Evolutionary conservation across 2,113 vertebrate species (phyloP).

Genomic region (Rhabdornis inornatus): DNA sequence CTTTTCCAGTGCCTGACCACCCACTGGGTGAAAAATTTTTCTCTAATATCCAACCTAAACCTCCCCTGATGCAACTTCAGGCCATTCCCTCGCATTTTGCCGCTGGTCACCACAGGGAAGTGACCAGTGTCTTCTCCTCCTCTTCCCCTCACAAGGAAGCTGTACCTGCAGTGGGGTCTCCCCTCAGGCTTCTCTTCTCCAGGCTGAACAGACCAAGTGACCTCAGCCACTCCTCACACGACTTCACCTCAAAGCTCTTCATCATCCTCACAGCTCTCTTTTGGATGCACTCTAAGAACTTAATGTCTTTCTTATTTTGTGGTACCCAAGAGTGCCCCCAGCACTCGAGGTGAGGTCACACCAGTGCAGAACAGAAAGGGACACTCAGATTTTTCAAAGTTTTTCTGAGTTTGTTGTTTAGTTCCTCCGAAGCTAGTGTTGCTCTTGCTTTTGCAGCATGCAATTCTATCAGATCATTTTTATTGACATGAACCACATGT

Average conservation of each 20-base stretch:
- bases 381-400: background rate
- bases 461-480: background rate
- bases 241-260: background rate
- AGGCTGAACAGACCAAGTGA: background rate
- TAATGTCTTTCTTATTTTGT: background rate
- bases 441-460: background rate
- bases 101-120: background rate
- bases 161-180: background rate
- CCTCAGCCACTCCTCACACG: rapidly evolving
- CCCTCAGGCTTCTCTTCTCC: background rate
- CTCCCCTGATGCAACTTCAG: background rate
- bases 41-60: background rate
- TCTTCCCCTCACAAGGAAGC: rapidly evolving
- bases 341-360: rapidly evolving
- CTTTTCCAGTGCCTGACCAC: rapidly evolving
- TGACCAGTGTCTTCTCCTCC: background rate
- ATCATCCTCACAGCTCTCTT: background rate
- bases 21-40: background rate
- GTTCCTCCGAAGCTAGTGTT: background rate
- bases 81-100: too few species aligned
- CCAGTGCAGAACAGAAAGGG: background rate
- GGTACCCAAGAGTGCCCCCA: background rate
- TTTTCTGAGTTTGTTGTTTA: background rate
- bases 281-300: too few species aligned
- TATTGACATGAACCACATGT: background rate